Evolutionary conservation across 92 coral and sea anemone species (phyloP).

Genomic region (Isaurus tuberculatus): DNA sequence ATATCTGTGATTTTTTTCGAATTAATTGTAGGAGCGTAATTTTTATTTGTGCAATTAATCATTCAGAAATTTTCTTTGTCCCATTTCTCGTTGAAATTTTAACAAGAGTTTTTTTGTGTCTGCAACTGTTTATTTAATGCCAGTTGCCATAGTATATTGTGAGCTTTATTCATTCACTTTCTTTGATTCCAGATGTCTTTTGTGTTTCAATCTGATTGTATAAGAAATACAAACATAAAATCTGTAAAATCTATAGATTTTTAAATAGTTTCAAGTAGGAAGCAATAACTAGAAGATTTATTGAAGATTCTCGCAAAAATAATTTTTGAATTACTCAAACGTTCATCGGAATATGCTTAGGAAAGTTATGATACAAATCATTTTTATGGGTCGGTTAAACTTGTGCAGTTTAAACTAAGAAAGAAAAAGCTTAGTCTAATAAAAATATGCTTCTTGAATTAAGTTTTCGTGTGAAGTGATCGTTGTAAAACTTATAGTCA

Average conservation of each 20-base stretch:
- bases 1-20: constrained; percentile 1
- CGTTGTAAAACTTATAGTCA: too few relatives aligned
- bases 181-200: neutral
- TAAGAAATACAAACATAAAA: neutral
- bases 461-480: too few relatives aligned
- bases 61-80: neutral
- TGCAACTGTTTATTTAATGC: neutral
- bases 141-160: constrained; percentile 22
- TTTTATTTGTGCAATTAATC: neutral
- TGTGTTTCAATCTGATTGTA: neutral
- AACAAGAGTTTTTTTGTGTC: constrained; percentile 15
- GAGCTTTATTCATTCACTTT: neutral
- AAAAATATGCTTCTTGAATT: too few relatives aligned
- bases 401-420: too few relatives aligned
- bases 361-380: too few relatives aligned
- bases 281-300: neutral
- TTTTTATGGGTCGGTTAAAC: too few relatives aligned
- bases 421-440: too few relatives aligned
- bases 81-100: neutral
- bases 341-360: too few relatives aligned
- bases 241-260: too few relatives aligned
- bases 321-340: too few relatives aligned
- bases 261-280: too few relatives aligned
- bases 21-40: neutral
- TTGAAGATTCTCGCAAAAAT: neutral